Evolutionary conservation across 2,888 invertebrate genomes (phyloP).

Genomic region (Lasioglossum zephyrum): DNA sequence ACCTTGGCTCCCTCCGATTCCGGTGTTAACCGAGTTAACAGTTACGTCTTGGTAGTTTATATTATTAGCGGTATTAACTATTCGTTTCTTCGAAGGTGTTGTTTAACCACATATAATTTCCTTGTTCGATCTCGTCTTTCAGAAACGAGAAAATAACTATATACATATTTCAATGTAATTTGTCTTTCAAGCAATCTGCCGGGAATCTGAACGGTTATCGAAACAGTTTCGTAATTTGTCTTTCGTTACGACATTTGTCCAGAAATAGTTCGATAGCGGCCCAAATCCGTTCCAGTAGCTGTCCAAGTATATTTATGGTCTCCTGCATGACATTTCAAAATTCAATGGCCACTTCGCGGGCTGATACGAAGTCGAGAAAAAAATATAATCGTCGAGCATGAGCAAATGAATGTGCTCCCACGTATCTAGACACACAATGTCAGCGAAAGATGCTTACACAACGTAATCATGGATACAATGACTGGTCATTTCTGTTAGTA

Average conservation of each 20-base stretch:
- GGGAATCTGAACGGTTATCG: slow-evolving; percentile 60
- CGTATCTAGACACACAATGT: not conserved
- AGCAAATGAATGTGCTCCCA: not conserved
- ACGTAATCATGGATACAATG: not conserved
- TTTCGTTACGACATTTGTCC: not conserved
- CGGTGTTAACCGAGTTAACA: slow-evolving; percentile 70
- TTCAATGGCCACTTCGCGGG: not conserved
- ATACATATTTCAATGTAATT: too few relatives aligned
- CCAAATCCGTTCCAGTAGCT: not conserved
- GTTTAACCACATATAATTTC: too few relatives aligned
- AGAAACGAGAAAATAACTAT: too few relatives aligned
- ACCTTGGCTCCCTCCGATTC: slow-evolving; percentile 75
- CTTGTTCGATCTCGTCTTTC: too few relatives aligned
- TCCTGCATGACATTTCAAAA: not conserved
- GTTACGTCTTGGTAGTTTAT: not conserved
- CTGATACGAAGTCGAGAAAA: not conserved
- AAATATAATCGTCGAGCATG: not conserved
- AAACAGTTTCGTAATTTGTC: slow-evolving; percentile 55
- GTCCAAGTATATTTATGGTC: not conserved
- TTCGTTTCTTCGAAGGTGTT: not conserved
- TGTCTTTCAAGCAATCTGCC: slow-evolving; percentile 43
- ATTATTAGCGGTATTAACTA: not conserved
- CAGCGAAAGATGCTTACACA: not conserved
- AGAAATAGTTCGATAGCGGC: not conserved
- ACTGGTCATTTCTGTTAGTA: not conserved